Evolutionary conservation across 92 coral and sea anemone genomes (phyloP).

Genomic region (Porites cylindrica): DNA sequence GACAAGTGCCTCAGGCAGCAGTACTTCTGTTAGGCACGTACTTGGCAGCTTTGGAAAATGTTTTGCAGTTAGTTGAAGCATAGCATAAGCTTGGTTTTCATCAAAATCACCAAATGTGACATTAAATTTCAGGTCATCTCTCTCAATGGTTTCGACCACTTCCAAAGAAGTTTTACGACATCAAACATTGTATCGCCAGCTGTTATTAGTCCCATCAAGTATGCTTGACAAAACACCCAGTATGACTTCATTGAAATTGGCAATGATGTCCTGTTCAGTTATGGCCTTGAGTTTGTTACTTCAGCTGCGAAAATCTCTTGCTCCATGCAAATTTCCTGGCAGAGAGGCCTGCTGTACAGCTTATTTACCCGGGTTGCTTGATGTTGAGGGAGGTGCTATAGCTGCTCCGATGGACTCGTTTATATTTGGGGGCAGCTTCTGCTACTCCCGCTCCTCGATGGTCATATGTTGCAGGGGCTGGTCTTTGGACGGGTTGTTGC

Average conservation of each 20-base stretch:
- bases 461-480: not conserved
- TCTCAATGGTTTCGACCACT: not conserved
- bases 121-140: conserved; percentile 6
- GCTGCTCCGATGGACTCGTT: too few species aligned
- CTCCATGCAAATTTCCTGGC: not conserved
- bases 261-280: not conserved
- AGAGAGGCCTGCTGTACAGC: not conserved
- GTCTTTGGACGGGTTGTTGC: too few species aligned
- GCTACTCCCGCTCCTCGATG: not conserved
- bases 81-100: conserved; percentile 23
- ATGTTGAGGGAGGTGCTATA: not conserved
- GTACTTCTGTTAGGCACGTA: conserved; percentile 18
- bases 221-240: not conserved
- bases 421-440: not conserved
- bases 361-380: not conserved
- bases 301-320: too few species aligned
- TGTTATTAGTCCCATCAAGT: conserved; percentile 18
- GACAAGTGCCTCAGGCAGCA: conserved; percentile 48
- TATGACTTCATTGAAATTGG: conserved; percentile 12
- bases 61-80: not conserved
- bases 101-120: conserved; percentile 14
- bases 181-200: conserved; percentile 26
- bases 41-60: conserved; percentile 15
- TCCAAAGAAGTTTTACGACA: not conserved
- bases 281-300: not conserved